Evolutionary conservation across 2,888 invertebrate genomes (phyloP).

Genomic region (Pristionchus maxplancki): DNA sequence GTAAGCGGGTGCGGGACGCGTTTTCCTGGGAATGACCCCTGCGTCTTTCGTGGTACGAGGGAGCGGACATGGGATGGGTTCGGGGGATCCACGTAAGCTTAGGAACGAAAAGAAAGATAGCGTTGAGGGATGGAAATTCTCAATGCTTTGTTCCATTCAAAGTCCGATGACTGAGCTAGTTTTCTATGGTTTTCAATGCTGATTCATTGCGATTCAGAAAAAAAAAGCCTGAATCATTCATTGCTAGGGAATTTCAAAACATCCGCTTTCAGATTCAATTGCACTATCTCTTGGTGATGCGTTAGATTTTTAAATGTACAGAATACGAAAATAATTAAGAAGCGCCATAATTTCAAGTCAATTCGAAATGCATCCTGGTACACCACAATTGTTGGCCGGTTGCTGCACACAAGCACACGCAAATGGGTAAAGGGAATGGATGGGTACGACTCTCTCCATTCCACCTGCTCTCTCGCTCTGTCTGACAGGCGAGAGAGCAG

Average conservation of each 20-base stretch:
- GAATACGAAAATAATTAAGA: no score
- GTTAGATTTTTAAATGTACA: no score
- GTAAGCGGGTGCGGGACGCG: background rate
- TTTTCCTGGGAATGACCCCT: background rate
- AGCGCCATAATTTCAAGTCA: background rate
- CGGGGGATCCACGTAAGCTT: background rate
- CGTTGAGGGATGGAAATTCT: no score
- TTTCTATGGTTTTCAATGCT: background rate
- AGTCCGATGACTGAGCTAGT: background rate
- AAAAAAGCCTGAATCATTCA: background rate
- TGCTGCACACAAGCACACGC: background rate
- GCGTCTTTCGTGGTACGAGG: background rate
- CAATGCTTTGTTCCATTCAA: background rate
- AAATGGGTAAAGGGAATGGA: conserved; percentile 5
- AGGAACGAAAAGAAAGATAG: background rate
- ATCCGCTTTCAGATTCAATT: background rate
- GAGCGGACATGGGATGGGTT: background rate
- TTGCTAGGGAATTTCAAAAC: background rate
- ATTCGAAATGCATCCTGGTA: background rate
- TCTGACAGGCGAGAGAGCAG: background rate
- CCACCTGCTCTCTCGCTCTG: background rate
- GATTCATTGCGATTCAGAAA: background rate
- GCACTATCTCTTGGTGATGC: no score
- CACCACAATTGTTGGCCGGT: background rate
- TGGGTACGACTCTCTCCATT: background rate